Evolutionary conservation across 2,113 vertebrate genomes (phyloP), one percentile per base, ranked within the genome.

Genomic region (Agelaius phoeniceus): DNA sequence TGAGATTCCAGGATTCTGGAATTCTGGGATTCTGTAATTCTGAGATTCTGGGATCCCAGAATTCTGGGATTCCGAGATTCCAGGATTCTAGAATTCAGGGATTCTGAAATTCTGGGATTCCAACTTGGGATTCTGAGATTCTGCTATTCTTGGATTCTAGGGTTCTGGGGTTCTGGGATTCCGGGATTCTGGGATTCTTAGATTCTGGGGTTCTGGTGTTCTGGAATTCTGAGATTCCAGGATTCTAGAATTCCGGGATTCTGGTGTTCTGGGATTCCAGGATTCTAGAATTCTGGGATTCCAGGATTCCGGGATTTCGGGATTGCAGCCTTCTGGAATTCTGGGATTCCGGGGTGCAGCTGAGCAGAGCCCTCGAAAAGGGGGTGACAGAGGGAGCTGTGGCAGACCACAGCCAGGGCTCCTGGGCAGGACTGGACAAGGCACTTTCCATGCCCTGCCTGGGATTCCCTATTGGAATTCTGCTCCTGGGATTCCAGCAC

Each of bases 401-500:
- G 17, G 44, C 69, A 43, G 30, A 48, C 61, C 39, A 12, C 55
- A 8, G 2, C 2, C 1, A 37, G 37, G 49, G 35, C 22, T 72
- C 19, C 51, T 1, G 0, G 20, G 62, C 37, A 37, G 37, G 37
- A 37, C 26, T 2, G 11, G 30, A 27, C 0, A 0, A 16, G 17
- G 75, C 58, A 43, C 5, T 22, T 77, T 8, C 68, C 37, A 24
- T 10, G 23, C 48, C 52, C 2, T 4, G 14, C 17, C 39, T 44
- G 39, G 37, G 17, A 59, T 57, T 21, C 15, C 5, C 4, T 2
- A 1, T 1, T 26, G 43, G 49, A 30, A 88, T 65, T 49, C 31
- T 2, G 0, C 0, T 12, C 6, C 51, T 22, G 6, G 20, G 18
- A 33, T 21, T 55, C 17, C 2, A 6, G 15, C 18, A 5, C 20